Evolutionary conservation across 2,113 vertebrate species (phyloP), one percentile per base, ranked within the genome.

Genomic region (Ictalurus furcatus): DNA sequence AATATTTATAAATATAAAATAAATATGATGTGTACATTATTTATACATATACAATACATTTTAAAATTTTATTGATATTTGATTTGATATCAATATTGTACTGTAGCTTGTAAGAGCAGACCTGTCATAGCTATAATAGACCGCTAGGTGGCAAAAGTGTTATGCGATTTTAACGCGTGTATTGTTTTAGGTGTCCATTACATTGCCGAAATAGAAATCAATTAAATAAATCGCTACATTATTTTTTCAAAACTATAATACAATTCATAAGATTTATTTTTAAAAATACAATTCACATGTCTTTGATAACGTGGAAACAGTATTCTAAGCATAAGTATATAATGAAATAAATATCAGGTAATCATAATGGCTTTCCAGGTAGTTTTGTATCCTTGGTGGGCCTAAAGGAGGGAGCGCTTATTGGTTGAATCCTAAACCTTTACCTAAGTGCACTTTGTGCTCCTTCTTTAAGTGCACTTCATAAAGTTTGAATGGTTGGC

Each of bases 321-420:
- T 1, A 85, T 34, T 73, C 0, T 54, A 73, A 34, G 28, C 58
- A 2, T 16, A 83, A 25, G 30, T 40, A 59, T 37, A 14, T 59
- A 71, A 14, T 23, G 61, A 52, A 8, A 25, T 19, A 16, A 69
- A 3, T 48, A 52, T 89, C 88, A 94, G 94, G 93, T 14, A 2
- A 48, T n/a, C 16, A 56, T 16, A 3, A 11, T 82, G 81, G 90
- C 11, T 87, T 83, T 61, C 81, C 59, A 7, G 21, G 5, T 44
- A 28, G 16, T 85, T 61, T 74, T 5, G 19, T 16, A 17, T 28
- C 40, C 1, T 0, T 0, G 1, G 8, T 74, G 93, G 94, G 93
- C 93, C 93, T 93, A 83, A 1, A 8, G 30, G 28, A n/a, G 34
- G 59, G 92, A 89, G 16, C 88, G 73, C 90, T 78, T 69, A 78